phyloP scores from a whole-genome alignment of 2,797 vertebrate species.

The Spheniscus humboldti region DNA sequence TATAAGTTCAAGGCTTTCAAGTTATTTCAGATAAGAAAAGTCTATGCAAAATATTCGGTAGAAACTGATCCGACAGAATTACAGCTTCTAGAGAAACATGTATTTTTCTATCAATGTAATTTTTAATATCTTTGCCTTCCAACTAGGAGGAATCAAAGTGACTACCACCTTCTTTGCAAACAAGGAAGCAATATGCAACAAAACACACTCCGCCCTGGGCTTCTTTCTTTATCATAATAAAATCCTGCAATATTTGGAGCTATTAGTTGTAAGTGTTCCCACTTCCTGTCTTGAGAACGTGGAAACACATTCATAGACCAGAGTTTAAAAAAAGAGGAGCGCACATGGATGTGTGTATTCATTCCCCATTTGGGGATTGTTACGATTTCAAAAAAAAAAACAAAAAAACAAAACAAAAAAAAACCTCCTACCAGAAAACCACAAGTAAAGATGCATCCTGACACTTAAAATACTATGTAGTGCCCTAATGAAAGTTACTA shows the following conservation, averaged over 20 bases:
- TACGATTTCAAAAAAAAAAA: not conserved
- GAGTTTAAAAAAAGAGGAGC: not conserved
- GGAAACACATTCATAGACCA: not conserved
- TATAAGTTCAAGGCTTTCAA: not conserved
- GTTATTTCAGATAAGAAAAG: not conserved
- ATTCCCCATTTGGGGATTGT: not conserved
- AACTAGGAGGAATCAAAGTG: not conserved
- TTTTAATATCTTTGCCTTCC: not conserved
- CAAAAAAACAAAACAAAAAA: no score
- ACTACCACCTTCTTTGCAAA: not conserved
- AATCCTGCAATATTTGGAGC: not conserved
- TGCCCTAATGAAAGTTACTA: not conserved
- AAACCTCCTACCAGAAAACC: not conserved
- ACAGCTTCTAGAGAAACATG: not conserved
- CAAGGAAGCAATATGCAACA: not conserved
- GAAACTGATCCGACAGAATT: not conserved
- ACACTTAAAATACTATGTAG: not conserved
- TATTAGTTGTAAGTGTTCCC: not conserved
- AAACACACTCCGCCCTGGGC: not conserved
- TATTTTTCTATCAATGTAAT: not conserved
- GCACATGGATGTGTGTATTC: not conserved
- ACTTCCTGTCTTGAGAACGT: not conserved
- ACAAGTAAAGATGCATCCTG: not conserved
- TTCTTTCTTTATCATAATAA: not conserved
- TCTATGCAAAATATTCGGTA: not conserved